Percentiles rank a stretch among this genome's conserved stretches.
Conservation (phyloP, 1,140 invertebrate genomes). For the Megalopta genalis region DNA sequence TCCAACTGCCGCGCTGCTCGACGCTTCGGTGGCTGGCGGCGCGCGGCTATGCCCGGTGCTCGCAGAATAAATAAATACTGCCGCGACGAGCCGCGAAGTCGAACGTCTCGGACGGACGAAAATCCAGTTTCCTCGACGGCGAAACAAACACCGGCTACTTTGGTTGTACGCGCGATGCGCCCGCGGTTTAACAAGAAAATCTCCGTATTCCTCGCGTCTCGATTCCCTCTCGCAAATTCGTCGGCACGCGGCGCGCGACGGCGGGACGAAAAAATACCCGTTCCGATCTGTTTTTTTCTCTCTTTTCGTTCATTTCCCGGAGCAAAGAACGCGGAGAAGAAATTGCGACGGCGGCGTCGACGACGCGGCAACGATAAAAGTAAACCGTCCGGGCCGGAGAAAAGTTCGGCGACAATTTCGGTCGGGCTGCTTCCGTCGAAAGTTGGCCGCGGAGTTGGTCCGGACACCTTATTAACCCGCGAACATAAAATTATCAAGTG, state of each 20-base stretch:
- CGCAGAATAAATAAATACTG: constrained; percentile 23
- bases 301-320: not conserved
- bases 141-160: constrained; percentile 1
- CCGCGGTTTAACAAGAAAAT: no score
- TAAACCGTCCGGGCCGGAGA: not conserved
- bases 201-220: no score
- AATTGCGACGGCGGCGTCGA: not conserved
- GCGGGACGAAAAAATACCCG: not conserved
- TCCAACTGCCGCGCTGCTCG: no score
- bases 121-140: not conserved
- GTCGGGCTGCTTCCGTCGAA: not conserved
- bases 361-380: not conserved
- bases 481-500: constrained; percentile 31
- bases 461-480: not conserved
- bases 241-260: not conserved
- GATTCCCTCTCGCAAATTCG: not conserved
- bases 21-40: no score
- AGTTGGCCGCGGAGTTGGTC: not conserved
- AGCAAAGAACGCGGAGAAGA: not conserved
- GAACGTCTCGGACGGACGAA: not conserved
- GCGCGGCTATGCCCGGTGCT: no score
- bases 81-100: not conserved
- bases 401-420: constrained; percentile 2
- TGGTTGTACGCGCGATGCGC: not conserved
- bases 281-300: no score